A percentile compares a stretch with the other conserved stretches of the same genome.
Evolutionary conservation across 2,797 vertebrate species (phyloP).

Genomic region (Parauchenoglanis punctatus): DNA sequence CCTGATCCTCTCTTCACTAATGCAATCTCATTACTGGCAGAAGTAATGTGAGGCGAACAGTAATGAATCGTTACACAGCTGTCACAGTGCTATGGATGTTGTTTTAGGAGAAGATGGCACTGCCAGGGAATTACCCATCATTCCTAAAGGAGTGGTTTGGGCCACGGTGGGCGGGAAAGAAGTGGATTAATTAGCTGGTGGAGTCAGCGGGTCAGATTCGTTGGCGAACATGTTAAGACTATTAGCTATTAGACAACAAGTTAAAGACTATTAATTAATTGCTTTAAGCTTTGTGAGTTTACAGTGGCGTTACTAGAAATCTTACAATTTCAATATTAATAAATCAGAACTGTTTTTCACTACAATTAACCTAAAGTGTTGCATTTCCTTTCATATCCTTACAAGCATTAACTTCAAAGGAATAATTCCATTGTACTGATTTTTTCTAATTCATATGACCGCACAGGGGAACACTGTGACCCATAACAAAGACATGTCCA

Average conservation of each 20-base stretch:
- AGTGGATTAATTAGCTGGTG: slow-evolving; percentile 42
- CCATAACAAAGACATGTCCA: slow-evolving; percentile 3
- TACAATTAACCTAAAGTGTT: neutral
- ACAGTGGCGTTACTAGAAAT: neutral
- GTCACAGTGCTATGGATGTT: slow-evolving; percentile 29
- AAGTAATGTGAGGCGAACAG: slow-evolving; percentile 43
- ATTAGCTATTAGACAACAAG: neutral
- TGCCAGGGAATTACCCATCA: slow-evolving; percentile 31
- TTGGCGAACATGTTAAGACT: neutral
- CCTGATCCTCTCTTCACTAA: slow-evolving; percentile 45
- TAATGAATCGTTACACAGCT: slow-evolving; percentile 40
- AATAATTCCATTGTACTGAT: neutral
- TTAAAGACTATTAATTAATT: slow-evolving; percentile 2
- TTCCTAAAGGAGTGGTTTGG: neutral
- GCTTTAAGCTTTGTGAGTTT: neutral
- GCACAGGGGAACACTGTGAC: neutral
- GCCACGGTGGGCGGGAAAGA: slow-evolving; percentile 18
- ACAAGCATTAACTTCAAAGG: neutral
- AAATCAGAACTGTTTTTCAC: neutral
- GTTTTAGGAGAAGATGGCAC: slow-evolving; percentile 25
- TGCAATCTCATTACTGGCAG: slow-evolving; percentile 58
- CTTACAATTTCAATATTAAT: neutral
- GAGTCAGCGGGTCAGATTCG: slow-evolving; percentile 21
- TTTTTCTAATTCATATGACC: neutral
- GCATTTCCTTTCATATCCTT: neutral